These are phyloP conservation scores for Idaea dimidiata DNA, from an alignment of 2,888 invertebrate species.

Conservation along the genomic window DNA sequence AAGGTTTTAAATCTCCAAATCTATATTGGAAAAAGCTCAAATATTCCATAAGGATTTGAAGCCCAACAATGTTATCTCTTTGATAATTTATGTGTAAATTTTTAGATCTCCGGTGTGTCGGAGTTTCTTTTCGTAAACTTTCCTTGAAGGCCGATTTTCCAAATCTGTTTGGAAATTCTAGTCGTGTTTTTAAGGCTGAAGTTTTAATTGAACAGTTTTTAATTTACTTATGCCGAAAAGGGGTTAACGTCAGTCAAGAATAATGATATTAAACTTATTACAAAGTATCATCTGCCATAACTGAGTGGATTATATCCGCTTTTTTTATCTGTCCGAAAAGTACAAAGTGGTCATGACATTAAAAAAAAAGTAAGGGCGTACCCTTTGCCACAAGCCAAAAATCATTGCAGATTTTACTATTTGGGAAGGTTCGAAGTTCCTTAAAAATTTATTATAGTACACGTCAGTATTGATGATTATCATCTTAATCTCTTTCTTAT, in stretches of 20 bases:
- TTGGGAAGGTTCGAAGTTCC: no score
- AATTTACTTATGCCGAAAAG: background rate
- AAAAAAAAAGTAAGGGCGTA: background rate
- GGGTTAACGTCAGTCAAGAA: background rate
- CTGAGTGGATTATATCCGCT: background rate
- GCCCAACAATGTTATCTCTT: background rate
- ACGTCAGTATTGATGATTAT: no score
- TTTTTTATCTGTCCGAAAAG: background rate
- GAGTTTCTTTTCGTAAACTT: background rate
- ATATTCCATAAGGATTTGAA: background rate
- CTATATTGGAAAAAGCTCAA: background rate
- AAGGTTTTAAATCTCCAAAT: background rate
- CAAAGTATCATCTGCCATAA: background rate
- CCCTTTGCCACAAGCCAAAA: no score
- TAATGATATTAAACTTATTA: background rate
- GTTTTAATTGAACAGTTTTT: background rate
- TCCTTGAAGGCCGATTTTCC: background rate
- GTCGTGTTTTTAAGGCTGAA: background rate
- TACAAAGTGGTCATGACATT: background rate
- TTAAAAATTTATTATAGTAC: no score
- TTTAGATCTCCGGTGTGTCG: background rate
- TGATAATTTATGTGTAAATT: slow-evolving; percentile 1
- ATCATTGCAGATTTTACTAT: no score
- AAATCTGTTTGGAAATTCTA: background rate
- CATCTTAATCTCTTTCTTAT: no score